phyloP scores from a whole-genome alignment of 2,888 invertebrate species.

The Chaetogeoica ovagalla region DNA sequence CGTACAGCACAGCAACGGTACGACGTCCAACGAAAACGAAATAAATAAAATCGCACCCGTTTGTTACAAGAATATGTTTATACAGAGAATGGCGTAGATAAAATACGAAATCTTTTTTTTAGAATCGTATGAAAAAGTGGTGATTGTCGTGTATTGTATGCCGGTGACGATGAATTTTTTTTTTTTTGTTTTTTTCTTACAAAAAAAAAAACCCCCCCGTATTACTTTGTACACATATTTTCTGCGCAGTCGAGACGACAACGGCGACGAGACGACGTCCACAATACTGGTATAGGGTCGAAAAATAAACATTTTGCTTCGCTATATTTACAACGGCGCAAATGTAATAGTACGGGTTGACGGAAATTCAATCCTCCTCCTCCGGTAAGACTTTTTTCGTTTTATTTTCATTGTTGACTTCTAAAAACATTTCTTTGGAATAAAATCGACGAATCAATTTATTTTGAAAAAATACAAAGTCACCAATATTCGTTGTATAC shows the following conservation, averaged over 20 bases:
- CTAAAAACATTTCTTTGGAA: too few relatives aligned
- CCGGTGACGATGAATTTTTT: not conserved
- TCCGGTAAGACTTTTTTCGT: too few relatives aligned
- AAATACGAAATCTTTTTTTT: slow-evolving; percentile 8
- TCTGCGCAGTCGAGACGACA: not conserved
- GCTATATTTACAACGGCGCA: too few relatives aligned
- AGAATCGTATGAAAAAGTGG: not conserved
- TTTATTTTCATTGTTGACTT: too few relatives aligned
- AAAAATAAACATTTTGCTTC: not conserved
- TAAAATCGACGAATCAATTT: too few relatives aligned
- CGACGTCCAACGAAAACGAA: too few relatives aligned
- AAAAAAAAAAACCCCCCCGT: not conserved
- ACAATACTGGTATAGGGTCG: not conserved
- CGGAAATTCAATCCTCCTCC: too few relatives aligned
- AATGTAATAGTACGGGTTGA: too few relatives aligned
- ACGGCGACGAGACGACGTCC: not conserved
- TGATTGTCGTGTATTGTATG: slow-evolving; percentile 22
- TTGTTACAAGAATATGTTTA: too few relatives aligned
- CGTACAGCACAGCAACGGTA: too few relatives aligned
- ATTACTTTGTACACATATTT: not conserved
- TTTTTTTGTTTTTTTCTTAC: slow-evolving; percentile 6
- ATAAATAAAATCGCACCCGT: not conserved
- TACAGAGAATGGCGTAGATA: not conserved
- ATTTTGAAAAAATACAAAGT: too few relatives aligned
- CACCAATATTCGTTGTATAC: too few relatives aligned